Conservation (phyloP, 2,888 invertebrate species). For the Rotaria socialis region DNA sequence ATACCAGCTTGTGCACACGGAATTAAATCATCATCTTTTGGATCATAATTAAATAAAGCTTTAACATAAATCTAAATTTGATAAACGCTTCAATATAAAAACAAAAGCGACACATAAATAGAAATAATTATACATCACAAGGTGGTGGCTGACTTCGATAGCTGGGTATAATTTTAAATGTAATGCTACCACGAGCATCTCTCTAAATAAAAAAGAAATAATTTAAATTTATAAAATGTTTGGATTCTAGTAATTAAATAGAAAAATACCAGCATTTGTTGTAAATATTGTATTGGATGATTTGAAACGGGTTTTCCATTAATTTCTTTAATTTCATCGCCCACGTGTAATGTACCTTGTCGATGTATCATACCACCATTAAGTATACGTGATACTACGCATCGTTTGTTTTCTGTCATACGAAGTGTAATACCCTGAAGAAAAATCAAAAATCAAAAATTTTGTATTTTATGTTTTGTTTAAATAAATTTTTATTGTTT, state of each 20-base stretch:
- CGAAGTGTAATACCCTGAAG: slow-evolving; percentile 70
- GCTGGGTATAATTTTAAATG: slow-evolving; percentile 97
- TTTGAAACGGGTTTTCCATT: slow-evolving; percentile 83
- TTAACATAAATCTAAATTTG: slow-evolving; percentile 84
- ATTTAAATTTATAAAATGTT: too few relatives aligned
- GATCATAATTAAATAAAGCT: slow-evolving; percentile 96
- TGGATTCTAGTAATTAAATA: background rate
- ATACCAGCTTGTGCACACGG: slow-evolving; percentile 98
- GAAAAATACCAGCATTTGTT: slow-evolving; percentile 74
- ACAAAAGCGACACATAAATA: background rate
- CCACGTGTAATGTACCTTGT: slow-evolving; percentile 74
- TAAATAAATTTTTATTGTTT: too few relatives aligned
- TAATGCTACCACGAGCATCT: slow-evolving; percentile 92
- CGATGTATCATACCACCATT: slow-evolving; percentile 99
- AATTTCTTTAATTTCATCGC: slow-evolving; percentile 97
- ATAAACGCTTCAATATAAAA: background rate
- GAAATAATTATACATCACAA: slow-evolving; percentile 38
- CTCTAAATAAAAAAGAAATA: slow-evolving; percentile 58
- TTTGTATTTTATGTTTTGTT: background rate
- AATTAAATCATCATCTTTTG: slow-evolving; percentile 91
- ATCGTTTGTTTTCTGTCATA: slow-evolving; percentile 94
- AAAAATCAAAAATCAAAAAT: background rate
- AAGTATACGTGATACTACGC: slow-evolving; percentile 95
- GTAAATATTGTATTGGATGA: slow-evolving; percentile 91
- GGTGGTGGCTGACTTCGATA: slow-evolving; percentile 77